Evolutionary conservation across 2,888 invertebrate species (phyloP).

Genomic region (Synergus umbraculus): DNA sequence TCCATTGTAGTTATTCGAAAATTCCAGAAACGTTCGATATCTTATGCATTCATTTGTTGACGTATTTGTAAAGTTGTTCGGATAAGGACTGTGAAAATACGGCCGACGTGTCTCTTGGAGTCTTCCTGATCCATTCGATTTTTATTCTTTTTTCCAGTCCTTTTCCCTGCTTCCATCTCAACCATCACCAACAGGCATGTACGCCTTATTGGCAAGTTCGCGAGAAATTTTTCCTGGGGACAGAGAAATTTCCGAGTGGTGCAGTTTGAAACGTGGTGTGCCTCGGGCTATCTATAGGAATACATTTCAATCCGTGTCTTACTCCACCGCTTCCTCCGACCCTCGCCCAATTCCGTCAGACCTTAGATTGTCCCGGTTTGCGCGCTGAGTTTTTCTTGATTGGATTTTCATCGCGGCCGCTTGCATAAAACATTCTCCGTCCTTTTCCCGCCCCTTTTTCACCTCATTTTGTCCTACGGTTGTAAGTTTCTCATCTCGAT

Average conservation of each 20-base stretch:
- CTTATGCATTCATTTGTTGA: conserved; percentile 21
- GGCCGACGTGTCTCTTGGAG: background rate
- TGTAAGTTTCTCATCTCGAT: conserved; percentile 43
- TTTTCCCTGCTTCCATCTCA: conserved; percentile 40
- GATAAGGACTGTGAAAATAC: background rate
- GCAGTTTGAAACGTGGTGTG: conserved; percentile 57
- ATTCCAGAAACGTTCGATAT: background rate
- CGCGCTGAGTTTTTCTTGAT: conserved; percentile 56
- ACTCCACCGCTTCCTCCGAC: conserved; percentile 48
- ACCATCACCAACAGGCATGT: conserved; percentile 52
- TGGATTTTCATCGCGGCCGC: conserved; percentile 62
- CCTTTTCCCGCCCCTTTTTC: conserved; percentile 35
- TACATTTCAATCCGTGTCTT: conserved; percentile 65
- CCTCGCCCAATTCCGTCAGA: conserved; percentile 50
- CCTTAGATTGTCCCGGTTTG: conserved; percentile 59
- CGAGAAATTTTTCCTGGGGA: conserved; percentile 53
- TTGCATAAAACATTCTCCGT: conserved; percentile 61
- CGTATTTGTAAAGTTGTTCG: background rate
- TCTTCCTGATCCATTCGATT: background rate
- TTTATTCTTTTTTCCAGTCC: conserved; percentile 30
- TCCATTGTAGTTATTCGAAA: conserved; percentile 20
- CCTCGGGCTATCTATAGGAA: conserved; percentile 59
- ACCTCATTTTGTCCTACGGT: conserved; percentile 42
- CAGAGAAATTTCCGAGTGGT: conserved; percentile 55
- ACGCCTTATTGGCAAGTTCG: conserved; percentile 59